phyloP scores from a whole-genome alignment of 2,888 invertebrate species.

The Leptinotarsa haldemani region DNA sequence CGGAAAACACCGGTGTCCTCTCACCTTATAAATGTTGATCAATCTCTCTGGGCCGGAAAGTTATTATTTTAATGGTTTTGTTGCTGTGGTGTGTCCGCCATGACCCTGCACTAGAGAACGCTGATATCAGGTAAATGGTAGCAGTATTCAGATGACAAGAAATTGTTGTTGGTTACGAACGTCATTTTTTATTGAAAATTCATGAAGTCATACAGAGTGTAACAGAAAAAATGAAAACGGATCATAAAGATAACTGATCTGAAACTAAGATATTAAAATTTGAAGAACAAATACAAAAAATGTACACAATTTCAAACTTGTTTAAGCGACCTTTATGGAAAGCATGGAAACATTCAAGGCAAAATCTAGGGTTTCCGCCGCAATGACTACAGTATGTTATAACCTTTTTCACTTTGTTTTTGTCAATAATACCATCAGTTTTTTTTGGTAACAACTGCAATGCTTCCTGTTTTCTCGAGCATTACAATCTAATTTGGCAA shows the following conservation, averaged over 20 bases:
- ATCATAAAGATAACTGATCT: neutral
- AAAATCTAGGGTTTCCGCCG: constrained; percentile 42
- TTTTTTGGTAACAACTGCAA: constrained; percentile 47
- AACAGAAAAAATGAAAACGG: neutral
- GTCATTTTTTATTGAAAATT: neutral
- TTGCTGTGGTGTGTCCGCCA: constrained; percentile 13
- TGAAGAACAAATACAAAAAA: neutral
- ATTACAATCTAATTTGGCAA: constrained; percentile 32
- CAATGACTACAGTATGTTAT: constrained; percentile 43
- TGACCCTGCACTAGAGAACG: constrained; percentile 4
- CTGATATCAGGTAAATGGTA: constrained; percentile 1
- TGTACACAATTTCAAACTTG: neutral
- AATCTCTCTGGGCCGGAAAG: neutral
- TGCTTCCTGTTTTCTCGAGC: constrained; percentile 39
- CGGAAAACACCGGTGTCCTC: too few relatives aligned
- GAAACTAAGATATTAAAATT: constrained; percentile 3
- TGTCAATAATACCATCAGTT: constrained; percentile 37
- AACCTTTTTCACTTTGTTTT: constrained; percentile 46
- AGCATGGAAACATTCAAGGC: constrained; percentile 38
- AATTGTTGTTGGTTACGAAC: neutral
- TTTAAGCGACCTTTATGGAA: constrained; percentile 7
- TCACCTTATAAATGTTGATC: neutral
- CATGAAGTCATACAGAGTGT: neutral
- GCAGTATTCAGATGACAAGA: neutral
- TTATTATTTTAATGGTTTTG: neutral